A percentile compares a stretch with the other conserved stretches of the same genome.
Evolutionary conservation across 1,140 invertebrate species (phyloP).

Genomic region (Cyclargus thomasi): DNA sequence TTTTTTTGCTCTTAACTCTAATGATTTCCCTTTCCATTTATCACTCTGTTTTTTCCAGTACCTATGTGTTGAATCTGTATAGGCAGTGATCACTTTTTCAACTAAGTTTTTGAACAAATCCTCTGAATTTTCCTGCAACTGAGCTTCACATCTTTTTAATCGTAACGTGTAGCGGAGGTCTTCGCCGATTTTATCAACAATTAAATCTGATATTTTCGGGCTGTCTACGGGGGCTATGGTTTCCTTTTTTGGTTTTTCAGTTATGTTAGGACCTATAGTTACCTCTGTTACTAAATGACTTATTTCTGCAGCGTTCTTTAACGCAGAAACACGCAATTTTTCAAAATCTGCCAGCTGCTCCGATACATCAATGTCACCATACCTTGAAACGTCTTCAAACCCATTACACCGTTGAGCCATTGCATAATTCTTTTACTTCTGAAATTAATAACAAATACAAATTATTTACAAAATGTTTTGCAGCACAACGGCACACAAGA

Average conservation of each 20-base stretch:
- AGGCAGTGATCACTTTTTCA: constrained; percentile 54
- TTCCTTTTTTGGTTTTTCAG: constrained; percentile 37
- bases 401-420: background rate
- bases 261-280: constrained; percentile 65
- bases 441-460: background rate
- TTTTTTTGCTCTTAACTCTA: constrained; percentile 51
- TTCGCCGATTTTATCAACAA: constrained; percentile 54
- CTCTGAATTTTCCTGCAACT: constrained; percentile 49
- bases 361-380: constrained; percentile 43
- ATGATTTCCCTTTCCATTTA: constrained; percentile 51
- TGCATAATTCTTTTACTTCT: background rate
- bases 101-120: constrained; percentile 51
- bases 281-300: constrained; percentile 64
- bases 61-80: constrained; percentile 49
- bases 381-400: constrained; percentile 25
- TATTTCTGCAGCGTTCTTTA: constrained; percentile 70
- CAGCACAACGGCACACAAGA: background rate
- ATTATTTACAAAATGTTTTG: background rate
- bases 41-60: constrained; percentile 61
- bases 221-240: constrained; percentile 23
- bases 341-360: constrained; percentile 52
- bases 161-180: constrained; percentile 56
- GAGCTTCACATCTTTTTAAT: constrained; percentile 56
- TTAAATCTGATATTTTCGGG: constrained; percentile 35
- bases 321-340: constrained; percentile 59